Conservation (phyloP, 2,797 vertebrate genomes). For the Rhynchotus rufescens region DNA sequence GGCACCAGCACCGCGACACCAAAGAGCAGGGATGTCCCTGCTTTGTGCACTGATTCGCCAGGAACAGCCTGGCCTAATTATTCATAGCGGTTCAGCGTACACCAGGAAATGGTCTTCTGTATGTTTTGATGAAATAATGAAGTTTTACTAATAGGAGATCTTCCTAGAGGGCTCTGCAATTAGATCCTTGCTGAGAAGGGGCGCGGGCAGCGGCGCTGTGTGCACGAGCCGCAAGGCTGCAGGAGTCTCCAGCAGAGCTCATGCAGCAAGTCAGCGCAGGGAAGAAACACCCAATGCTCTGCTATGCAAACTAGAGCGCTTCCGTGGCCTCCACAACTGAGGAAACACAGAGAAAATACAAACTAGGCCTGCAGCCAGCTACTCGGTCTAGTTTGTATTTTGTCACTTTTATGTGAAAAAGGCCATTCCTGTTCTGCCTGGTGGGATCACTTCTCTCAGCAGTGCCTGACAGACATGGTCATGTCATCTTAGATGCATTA, state of each 20-base stretch:
- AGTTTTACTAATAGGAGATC: background rate
- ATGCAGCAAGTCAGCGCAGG: accelerated
- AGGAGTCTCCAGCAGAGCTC: background rate
- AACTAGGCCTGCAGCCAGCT: too few species aligned
- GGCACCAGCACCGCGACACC: background rate
- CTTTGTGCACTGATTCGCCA: background rate
- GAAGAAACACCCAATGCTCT: background rate
- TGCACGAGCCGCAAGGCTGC: accelerated
- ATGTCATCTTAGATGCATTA: background rate
- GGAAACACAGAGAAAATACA: too few species aligned
- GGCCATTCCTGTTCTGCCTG: background rate
- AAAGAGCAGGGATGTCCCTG: background rate
- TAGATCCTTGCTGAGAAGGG: background rate
- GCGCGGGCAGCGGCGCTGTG: background rate
- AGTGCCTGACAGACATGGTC: background rate
- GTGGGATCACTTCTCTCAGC: background rate
- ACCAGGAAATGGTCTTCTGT: background rate
- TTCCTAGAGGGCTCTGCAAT: background rate
- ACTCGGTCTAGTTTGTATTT: background rate
- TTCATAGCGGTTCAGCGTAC: background rate
- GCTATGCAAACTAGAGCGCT: background rate
- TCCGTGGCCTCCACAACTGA: background rate
- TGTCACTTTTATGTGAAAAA: background rate
- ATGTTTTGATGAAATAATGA: background rate
- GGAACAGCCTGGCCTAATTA: background rate